Conservation (phyloP, 2,888 invertebrate genomes). For the Zhuqinia jingwanae region DNA sequence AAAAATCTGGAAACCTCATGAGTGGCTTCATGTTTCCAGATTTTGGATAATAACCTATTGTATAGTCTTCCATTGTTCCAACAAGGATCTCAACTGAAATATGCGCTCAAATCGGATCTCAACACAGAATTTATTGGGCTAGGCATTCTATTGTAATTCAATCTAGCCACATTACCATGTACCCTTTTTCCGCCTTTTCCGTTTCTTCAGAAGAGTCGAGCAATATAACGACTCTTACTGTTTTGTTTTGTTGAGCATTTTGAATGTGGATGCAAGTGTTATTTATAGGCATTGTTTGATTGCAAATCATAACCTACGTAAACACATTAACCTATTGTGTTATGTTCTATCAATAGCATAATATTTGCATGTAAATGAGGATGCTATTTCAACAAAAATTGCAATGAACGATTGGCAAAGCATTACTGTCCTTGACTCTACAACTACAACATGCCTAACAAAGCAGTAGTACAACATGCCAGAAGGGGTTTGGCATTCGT, state of each 20-base stretch:
- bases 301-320: conserved; percentile 48
- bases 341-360: background rate
- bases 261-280: background rate
- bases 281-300: conserved; percentile 46
- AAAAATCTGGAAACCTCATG: conserved; percentile 35
- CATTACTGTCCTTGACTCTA: conserved; percentile 35
- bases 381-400: background rate
- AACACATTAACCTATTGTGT: background rate
- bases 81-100: background rate
- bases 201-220: background rate
- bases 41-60: background rate
- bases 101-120: background rate
- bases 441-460: background rate
- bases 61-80: background rate
- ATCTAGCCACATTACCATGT: background rate
- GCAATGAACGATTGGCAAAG: conserved; percentile 3
- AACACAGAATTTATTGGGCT: conserved; percentile 55
- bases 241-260: background rate
- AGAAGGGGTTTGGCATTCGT: too few relatives aligned
- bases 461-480: too few relatives aligned
- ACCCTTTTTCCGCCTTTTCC: background rate
- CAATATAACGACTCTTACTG: background rate
- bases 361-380: conserved; percentile 34
- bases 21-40: conserved; percentile 36
- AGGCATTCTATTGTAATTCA: conserved; percentile 47